Base-by-base conservation (phyloP, 2,113 vertebrate species). In the Oenanthe oenanthe region DNA sequence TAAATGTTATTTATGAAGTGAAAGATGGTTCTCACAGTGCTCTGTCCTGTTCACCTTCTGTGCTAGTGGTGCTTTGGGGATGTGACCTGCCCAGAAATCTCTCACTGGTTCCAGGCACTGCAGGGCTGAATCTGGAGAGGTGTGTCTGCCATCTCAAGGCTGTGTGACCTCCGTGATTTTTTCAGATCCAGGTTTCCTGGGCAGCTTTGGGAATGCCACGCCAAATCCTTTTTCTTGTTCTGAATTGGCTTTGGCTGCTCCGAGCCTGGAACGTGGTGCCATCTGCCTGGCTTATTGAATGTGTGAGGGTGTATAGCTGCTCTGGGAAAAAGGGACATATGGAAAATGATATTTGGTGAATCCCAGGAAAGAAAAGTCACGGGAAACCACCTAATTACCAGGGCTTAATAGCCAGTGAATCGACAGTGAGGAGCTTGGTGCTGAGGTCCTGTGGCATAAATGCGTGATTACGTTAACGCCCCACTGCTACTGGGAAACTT, bases 401-500 rank as follows among this genome's bases (percentile, higher is more conserved):
- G 81, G 84, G 56, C 70, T 92, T 88, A 96, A 88, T 87, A 51
- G 67, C 92, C 28, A 12, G 12, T 91, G 95, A 95, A 77, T 51
- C 8, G 42, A 56, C 93, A 92, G 93, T 92, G 77, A 92, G 93
- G 83, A 92, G 85, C 79, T 85, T 50, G 91, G 97, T 94, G 91
- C 89, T 60, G 71, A 95, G 95, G 79, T 96, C 89, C 86, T 90
- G 95, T 74, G 94, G 94, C 93, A 96, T 96, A 95, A 95, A 95
- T 94, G 97, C n/a, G 26, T 89, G 97, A 97, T 96, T 97, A 89
- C 54, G 73, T 97, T 91, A 96, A 97, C 80, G 82, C 93, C 95
- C 88, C 95, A 56, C 93, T 93, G 89, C 98, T 95, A 96, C 97
- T 73, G 95, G 96, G 94, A 96, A 95, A 95, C 97, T 93, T 98